Percentiles rank a stretch among this genome's conserved stretches.
Evolutionary conservation across 2,888 invertebrate genomes (phyloP).

Genomic region (Deroplatys truncata): DNA sequence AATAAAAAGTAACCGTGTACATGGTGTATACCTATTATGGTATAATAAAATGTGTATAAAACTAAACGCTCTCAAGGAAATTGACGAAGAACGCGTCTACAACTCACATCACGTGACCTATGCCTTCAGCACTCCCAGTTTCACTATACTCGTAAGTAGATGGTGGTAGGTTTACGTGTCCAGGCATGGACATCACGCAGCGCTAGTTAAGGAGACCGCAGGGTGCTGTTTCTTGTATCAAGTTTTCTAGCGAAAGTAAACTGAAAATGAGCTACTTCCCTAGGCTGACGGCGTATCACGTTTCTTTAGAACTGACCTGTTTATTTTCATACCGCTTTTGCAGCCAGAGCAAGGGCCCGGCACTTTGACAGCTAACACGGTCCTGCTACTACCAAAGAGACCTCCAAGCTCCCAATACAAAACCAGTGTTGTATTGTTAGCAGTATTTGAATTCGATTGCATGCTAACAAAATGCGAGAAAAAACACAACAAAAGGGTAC

Average conservation of each 20-base stretch:
- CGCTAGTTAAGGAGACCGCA: neutral
- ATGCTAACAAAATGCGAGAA: neutral
- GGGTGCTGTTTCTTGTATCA: neutral
- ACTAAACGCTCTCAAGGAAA: too few relatives aligned
- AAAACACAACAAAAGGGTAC: neutral
- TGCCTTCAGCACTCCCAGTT: neutral
- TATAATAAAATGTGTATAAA: too few relatives aligned
- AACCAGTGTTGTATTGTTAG: neutral
- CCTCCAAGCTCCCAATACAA: neutral
- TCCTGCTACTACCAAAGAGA: neutral
- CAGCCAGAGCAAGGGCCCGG: neutral
- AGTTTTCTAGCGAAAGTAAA: neutral
- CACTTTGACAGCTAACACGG: neutral
- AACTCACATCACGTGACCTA: neutral
- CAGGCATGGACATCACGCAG: neutral
- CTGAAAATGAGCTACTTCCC: neutral
- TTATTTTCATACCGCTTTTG: neutral
- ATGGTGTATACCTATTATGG: too few relatives aligned
- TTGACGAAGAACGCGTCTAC: neutral
- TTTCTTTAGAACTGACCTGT: neutral
- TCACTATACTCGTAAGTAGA: neutral
- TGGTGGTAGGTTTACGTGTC: neutral
- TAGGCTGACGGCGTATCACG: neutral
- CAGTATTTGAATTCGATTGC: constrained; percentile 9
- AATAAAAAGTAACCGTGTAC: too few relatives aligned